Evolutionary conservation across 2,113 vertebrate genomes (phyloP).

Genomic region (Oryzias javanicus): DNA sequence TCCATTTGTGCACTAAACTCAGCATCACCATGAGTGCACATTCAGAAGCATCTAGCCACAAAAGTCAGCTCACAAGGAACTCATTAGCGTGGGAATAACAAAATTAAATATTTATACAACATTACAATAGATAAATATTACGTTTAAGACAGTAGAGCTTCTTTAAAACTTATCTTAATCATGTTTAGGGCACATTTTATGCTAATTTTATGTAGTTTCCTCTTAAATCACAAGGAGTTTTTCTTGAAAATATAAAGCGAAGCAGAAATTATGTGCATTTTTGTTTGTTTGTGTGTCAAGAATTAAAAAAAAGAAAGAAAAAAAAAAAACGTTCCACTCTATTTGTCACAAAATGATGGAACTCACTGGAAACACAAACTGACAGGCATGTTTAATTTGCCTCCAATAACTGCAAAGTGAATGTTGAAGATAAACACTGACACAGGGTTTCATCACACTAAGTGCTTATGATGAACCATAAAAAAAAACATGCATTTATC

Average conservation of each 20-base stretch:
- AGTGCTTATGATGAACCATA: constrained; percentile 45
- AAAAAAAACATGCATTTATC: constrained; percentile 1
- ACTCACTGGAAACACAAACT: constrained; percentile 57
- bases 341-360: constrained; percentile 57
- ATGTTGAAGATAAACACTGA: constrained; percentile 51
- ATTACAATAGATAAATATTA: background rate
- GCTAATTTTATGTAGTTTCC: too few species aligned
- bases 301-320: background rate
- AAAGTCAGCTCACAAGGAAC: constrained; percentile 16
- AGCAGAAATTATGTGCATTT: too few species aligned
- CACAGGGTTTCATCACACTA: constrained; percentile 57
- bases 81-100: constrained; percentile 28
- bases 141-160: background rate
- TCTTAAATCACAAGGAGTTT: too few species aligned
- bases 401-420: constrained; percentile 63
- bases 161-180: constrained; percentile 1
- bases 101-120: constrained; percentile 31
- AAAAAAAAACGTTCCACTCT: constrained; percentile 19
- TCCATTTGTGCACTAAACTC: constrained; percentile 12
- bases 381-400: constrained; percentile 71
- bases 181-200: background rate
- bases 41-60: constrained; percentile 21
- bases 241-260: too few species aligned
- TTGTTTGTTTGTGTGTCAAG: too few species aligned
- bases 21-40: constrained; percentile 21